Evolutionary conservation across 1,140 invertebrate species (phyloP), one percentile per base, ranked within the genome.

Genomic region (Tigriopus japonicus): DNA sequence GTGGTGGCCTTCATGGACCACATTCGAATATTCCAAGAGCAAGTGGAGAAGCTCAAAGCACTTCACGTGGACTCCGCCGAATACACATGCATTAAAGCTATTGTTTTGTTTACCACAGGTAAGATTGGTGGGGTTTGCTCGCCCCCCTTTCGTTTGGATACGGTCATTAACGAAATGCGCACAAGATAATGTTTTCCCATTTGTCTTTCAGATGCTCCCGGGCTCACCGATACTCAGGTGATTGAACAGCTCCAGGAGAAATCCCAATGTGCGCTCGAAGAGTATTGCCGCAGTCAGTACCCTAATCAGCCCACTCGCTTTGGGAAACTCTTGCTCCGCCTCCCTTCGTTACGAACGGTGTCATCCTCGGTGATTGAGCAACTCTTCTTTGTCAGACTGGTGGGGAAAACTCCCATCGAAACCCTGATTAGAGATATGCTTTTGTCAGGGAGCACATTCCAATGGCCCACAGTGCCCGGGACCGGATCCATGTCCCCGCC

Each of bases 1-100:
- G 92, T 98, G 52, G 91, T 96, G 59, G 90, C 91, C 65, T 96
- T 97, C 74, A 97, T 97, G 93, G 92, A 97, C 74, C 90, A 96
- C 76, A 96, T 97, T 71, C 78, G 92, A 69, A 95, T 96, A 78
- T 96, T 97, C 78, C 77, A 80, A 70, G 91, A 96, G 73, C 92
- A 97, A 77, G 90, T 97, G 72, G 94, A 98, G 75, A 97, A 96
- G 73, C 78, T 98, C 68, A 96, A 95, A 77, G 86, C 86, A 15
- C 82, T 97, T 52, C 92, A 96, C 73, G 90, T 97, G 56, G 94
- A 98, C 74, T 88, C 90, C 6, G 93, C 93, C 51, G 94, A 98
- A 75, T 97, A 97, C 76, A 92, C 87, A 74, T 97, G 93, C 77
- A 81, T 98, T 71, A 98, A 98, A 77, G 93, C 93, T 63, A 96